phyloP scores from a whole-genome alignment of 2,888 invertebrate species.

The Xylota segnis region DNA sequence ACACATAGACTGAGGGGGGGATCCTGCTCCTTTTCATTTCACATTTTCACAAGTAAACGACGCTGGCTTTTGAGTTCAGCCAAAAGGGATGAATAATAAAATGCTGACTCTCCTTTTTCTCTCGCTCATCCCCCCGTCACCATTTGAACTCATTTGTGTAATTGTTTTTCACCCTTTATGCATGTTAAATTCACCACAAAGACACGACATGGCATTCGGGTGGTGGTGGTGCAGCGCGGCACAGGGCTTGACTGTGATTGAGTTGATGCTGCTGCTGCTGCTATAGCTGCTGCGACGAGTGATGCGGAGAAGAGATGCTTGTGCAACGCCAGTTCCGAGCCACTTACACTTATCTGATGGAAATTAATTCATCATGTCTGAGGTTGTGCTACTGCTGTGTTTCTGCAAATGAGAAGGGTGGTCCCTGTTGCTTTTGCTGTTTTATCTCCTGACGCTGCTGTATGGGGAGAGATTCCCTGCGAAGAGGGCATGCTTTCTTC shows the following conservation, averaged over 20 bases:
- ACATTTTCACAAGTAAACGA: conserved; percentile 44
- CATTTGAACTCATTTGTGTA: conserved; percentile 72
- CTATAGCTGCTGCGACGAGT: neutral
- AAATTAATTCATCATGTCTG: conserved; percentile 74
- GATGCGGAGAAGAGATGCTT: conserved; percentile 24
- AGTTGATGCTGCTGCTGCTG: conserved; percentile 23
- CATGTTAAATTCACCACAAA: conserved; percentile 53
- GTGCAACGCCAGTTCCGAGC: conserved; percentile 36
- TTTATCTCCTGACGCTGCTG: conserved; percentile 37
- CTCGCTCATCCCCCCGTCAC: conserved; percentile 31
- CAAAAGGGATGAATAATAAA: conserved; percentile 45
- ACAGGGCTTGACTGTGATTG: conserved; percentile 49
- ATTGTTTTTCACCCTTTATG: conserved; percentile 67
- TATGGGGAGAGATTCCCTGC: conserved; percentile 7
- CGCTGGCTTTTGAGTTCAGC: conserved; percentile 34
- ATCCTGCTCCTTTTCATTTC: conserved; percentile 16
- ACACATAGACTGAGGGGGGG: neutral
- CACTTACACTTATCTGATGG: conserved; percentile 71
- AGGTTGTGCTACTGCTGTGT: conserved; percentile 2
- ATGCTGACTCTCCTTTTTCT: conserved; percentile 4
- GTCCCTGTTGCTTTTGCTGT: conserved; percentile 41
- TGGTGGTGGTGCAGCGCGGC: conserved; percentile 10
- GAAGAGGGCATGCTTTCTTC: neutral
- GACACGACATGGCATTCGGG: conserved; percentile 41
- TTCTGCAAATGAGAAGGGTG: neutral